phyloP scores from a whole-genome alignment of 2,888 invertebrate genomes.

The Caenorhabditis sp. region DNA sequence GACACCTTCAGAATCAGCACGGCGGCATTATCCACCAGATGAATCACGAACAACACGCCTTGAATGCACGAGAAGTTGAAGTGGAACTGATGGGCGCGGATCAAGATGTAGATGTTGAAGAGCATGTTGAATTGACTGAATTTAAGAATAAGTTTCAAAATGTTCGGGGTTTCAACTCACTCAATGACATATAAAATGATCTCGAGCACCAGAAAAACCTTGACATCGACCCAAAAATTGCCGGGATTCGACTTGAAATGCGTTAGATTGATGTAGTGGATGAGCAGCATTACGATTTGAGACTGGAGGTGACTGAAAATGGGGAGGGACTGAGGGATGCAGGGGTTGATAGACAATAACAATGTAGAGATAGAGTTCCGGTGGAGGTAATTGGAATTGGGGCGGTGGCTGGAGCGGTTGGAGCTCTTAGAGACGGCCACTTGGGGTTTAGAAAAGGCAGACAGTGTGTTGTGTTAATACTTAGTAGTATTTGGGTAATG shows the following conservation, averaged over 20 bases:
- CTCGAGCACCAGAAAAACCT: slow-evolving; percentile 39
- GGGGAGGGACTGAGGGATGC: neutral
- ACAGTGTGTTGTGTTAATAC: too few relatives aligned
- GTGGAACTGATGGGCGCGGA: slow-evolving; percentile 47
- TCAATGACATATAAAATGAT: slow-evolving; percentile 39
- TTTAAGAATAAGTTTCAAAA: neutral
- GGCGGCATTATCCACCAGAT: slow-evolving; percentile 35
- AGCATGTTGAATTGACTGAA: slow-evolving; percentile 39
- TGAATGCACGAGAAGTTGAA: slow-evolving; percentile 47
- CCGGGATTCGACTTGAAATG: slow-evolving; percentile 23
- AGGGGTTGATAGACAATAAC: neutral
- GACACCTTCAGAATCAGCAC: slow-evolving; percentile 27
- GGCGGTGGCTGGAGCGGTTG: neutral
- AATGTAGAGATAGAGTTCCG: neutral
- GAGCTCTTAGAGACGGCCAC: neutral
- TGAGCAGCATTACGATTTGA: slow-evolving; percentile 30
- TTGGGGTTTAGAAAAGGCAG: neutral
- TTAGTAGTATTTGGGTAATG: too few relatives aligned
- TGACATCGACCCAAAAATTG: slow-evolving; percentile 25
- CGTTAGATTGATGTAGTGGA: slow-evolving; percentile 46
- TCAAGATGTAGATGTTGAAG: slow-evolving; percentile 41
- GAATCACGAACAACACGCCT: slow-evolving; percentile 33
- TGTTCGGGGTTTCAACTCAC: slow-evolving; percentile 19
- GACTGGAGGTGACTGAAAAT: neutral
- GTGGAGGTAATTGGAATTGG: slow-evolving; percentile 1